Evolutionary conservation across 2,797 vertebrate genomes (phyloP).

Genomic region (Ceryle rudis): DNA sequence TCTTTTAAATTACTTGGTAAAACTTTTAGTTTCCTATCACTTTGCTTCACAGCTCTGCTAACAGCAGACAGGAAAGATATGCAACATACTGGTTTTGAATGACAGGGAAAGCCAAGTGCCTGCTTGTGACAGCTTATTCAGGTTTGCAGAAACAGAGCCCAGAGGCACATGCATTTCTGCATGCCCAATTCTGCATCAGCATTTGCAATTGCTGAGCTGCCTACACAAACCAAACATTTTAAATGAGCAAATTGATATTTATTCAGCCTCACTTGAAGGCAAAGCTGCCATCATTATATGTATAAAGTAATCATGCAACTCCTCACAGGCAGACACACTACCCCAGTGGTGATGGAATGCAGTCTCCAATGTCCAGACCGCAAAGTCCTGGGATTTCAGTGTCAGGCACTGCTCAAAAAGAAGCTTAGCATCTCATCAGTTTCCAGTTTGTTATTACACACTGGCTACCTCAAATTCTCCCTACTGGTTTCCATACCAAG

Average conservation of each 20-base stretch:
- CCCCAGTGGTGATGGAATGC: not conserved
- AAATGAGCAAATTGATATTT: not conserved
- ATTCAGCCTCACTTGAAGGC: not conserved
- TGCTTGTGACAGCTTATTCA: not conserved
- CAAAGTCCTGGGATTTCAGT: not conserved
- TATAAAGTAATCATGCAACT: not conserved
- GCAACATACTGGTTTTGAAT: not conserved
- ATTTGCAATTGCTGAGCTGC: not conserved
- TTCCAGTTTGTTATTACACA: not conserved
- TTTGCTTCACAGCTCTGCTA: not conserved
- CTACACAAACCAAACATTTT: not conserved
- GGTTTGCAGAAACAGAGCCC: not conserved
- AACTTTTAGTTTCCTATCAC: not conserved
- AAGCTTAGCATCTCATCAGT: not conserved
- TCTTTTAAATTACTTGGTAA: conserved; percentile 2
- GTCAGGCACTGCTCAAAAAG: not conserved
- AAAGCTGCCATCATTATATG: not conserved
- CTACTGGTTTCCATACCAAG: not conserved
- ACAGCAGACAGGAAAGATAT: not conserved
- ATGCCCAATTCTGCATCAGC: not conserved
- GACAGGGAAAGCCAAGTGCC: not conserved
- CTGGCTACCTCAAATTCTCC: not conserved
- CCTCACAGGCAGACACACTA: not conserved
- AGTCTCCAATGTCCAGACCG: not conserved
- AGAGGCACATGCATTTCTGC: not conserved